A percentile compares a stretch with the other conserved stretches of the same genome.
Conservation (phyloP, 2,888 invertebrate species). For the Escarpia spicata region DNA sequence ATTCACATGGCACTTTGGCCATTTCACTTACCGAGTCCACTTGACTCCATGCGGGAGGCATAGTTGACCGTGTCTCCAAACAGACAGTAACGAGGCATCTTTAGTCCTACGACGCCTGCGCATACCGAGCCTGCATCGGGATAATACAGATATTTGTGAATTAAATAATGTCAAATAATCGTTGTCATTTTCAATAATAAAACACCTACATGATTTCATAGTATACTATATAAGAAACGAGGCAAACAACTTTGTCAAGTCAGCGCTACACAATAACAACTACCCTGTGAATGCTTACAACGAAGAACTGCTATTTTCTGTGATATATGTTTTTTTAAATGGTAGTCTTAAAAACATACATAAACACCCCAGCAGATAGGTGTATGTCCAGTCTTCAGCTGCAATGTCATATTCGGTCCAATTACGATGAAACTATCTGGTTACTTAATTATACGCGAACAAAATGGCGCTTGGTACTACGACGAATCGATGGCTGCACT, state of each 20-base stretch:
- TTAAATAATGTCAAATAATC: too few relatives aligned
- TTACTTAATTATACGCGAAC: too few relatives aligned
- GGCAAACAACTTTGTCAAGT: neutral
- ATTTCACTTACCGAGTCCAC: slow-evolving; percentile 32
- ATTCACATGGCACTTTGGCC: too few relatives aligned
- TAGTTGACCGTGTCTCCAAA: slow-evolving; percentile 38
- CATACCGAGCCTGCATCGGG: slow-evolving; percentile 28
- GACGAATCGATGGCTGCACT: too few relatives aligned
- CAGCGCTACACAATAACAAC: neutral
- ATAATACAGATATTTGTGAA: neutral
- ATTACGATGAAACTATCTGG: too few relatives aligned
- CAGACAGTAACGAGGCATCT: slow-evolving; percentile 36
- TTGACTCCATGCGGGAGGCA: slow-evolving; percentile 37
- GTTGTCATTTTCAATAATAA: too few relatives aligned
- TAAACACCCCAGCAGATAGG: too few relatives aligned
- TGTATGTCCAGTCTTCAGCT: too few relatives aligned
- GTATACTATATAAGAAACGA: neutral
- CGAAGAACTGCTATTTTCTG: neutral
- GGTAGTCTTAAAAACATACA: too few relatives aligned
- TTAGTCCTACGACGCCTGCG: slow-evolving; percentile 35
- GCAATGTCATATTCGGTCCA: too few relatives aligned
- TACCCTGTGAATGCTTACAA: neutral
- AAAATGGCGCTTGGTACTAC: too few relatives aligned
- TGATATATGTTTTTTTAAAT: too few relatives aligned
- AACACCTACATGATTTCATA: neutral